Evolutionary conservation across 1,140 invertebrate genomes (phyloP).

Genomic region (Argopecten irradians): DNA sequence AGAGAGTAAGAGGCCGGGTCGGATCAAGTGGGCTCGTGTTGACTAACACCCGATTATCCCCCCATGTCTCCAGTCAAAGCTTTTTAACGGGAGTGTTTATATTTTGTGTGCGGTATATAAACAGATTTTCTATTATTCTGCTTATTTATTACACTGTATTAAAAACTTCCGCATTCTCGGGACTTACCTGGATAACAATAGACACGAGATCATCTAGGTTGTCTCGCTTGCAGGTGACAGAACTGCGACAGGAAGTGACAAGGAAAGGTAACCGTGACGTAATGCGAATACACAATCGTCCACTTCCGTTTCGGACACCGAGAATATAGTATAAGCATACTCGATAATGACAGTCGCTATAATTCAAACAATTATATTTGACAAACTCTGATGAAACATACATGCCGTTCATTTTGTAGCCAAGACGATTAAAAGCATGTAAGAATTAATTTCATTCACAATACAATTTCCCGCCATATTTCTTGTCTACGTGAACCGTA

Average conservation of each 20-base stretch:
- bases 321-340: neutral
- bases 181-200: slow-evolving; percentile 22
- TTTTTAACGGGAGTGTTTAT: neutral
- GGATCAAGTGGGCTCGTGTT: no score
- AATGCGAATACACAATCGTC: neutral
- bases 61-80: neutral
- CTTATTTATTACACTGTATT: neutral
- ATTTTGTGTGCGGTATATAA: neutral
- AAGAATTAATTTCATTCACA: neutral
- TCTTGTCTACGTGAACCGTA: neutral
- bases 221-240: slow-evolving; percentile 13
- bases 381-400: no score
- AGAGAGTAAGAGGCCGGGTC: no score
- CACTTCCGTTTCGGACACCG: neutral
- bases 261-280: slow-evolving; percentile 7
- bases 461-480: slow-evolving; percentile 29
- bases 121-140: neutral
- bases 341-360: neutral
- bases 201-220: neutral
- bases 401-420: neutral
- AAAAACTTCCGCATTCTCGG: slow-evolving; percentile 12
- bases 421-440: neutral
- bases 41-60: no score
- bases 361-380: neutral
- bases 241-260: slow-evolving; percentile 20